Evolutionary conservation across 2,797 vertebrate genomes (phyloP).

Genomic region (Brachyrhaphis roseni): DNA sequence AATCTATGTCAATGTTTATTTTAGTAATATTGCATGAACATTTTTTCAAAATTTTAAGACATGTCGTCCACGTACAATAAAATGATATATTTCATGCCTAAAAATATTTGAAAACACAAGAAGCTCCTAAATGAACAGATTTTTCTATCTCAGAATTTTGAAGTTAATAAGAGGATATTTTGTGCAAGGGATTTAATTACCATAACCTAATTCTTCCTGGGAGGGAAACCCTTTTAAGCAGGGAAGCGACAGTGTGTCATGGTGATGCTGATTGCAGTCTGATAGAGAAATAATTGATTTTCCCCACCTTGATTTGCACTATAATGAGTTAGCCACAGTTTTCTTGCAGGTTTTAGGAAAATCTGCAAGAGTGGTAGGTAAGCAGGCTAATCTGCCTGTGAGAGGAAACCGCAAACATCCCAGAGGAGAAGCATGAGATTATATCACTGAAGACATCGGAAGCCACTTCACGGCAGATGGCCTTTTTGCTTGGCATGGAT

Average conservation of each 20-base stretch:
- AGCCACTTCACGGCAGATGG: slow-evolving; percentile 24
- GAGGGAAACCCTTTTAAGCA: slow-evolving; percentile 34
- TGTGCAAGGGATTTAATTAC: slow-evolving; percentile 51
- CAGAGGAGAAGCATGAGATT: slow-evolving; percentile 13
- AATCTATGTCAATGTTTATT: neutral
- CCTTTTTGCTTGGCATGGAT: slow-evolving; percentile 19
- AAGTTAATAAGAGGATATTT: slow-evolving; percentile 13
- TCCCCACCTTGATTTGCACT: slow-evolving; percentile 44
- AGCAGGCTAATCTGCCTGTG: slow-evolving; percentile 28
- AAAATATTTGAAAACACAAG: neutral
- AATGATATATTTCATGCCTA: neutral
- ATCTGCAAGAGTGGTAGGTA: slow-evolving; percentile 45
- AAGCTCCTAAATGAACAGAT: neutral
- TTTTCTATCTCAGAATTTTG: slow-evolving; percentile 10
- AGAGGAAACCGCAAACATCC: slow-evolving; percentile 14
- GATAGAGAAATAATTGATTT: slow-evolving; percentile 63
- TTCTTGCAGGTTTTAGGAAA: slow-evolving; percentile 39
- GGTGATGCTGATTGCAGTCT: slow-evolving; percentile 44
- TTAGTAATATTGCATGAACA: neutral
- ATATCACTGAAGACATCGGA: slow-evolving; percentile 16
- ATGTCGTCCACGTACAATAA: neutral
- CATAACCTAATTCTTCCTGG: slow-evolving; percentile 41
- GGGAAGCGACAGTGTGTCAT: slow-evolving; percentile 14
- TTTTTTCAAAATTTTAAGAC: neutral
- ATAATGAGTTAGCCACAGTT: slow-evolving; percentile 44